Base-by-base conservation (phyloP, 2,888 invertebrate genomes). In the Lymantria dispar region DNA sequence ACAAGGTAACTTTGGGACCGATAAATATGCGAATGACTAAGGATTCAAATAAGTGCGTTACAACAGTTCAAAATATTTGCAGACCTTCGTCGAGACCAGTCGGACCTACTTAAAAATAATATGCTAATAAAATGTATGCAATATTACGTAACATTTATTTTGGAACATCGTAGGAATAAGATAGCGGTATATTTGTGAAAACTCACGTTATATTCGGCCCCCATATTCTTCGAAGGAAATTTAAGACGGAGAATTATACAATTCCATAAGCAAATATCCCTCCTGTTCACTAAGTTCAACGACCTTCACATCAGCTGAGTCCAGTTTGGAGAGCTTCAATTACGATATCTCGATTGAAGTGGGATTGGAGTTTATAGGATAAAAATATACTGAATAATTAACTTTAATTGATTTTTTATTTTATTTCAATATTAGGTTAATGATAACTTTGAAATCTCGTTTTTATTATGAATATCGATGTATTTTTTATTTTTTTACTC, bases 161-260 rank as follows among this genome's bases (percentile, higher is more conserved):
- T 73, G 68, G 68, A 65, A 59, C 33, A 33, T 10, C 44, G 36
- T 54, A 63, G 70, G 72, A 76, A 68, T 72, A 70, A 76, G 64
- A 71, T 83, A 87, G 78, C 87, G 85, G 85, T 83, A 29, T 12
- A 71, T 71, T 65, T 57, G 56, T 51, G 59, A 55, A 70, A 79
- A 76, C 66, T 60, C 49, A 68, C 64, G 58, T 56, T 59, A 59
- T 58, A 68, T 71, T 72, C 65, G 60, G 68, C 68, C 58, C 64
- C 66, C 62, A 52, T 70, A 63, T 85, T 84, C 79, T 76, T 78
- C 77, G 81, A 80, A 84, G 70, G 64, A 72, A 73, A 72, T 67
- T 66, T 73, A 69, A 70, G 68, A 70, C 76, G 81, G 70, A 78
- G 80, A 80, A 76, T 69, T 71, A 67, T 76, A 64, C 78, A 75